Evolutionary conservation across 2,888 invertebrate genomes (phyloP).

Genomic region (Cantharis nigra): DNA sequence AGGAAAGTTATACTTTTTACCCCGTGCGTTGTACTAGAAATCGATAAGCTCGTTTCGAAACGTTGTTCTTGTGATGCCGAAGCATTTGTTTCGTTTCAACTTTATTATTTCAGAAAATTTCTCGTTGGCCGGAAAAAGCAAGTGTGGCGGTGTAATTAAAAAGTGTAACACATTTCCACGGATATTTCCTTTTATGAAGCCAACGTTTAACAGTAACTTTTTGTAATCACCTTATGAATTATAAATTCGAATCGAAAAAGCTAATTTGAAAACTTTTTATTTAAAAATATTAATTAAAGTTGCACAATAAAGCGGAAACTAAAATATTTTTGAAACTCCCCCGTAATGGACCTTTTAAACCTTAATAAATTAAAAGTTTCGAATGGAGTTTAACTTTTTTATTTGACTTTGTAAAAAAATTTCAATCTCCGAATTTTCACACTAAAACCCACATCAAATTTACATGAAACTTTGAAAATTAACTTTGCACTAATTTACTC

Average conservation of each 20-base stretch:
- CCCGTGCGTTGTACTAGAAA: not conserved
- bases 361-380: not conserved
- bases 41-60: not conserved
- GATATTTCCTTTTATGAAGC: not conserved
- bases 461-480: not conserved
- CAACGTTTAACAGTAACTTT: not conserved
- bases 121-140: not conserved
- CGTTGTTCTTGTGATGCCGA: not conserved
- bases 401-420: not conserved
- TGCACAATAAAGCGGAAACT: not conserved
- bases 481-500: not conserved
- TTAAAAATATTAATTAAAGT: not conserved
- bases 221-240: not conserved
- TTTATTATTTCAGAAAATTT: not conserved
- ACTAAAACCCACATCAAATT: not conserved
- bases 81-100: not conserved
- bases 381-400: not conserved
- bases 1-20: not conserved
- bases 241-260: not conserved
- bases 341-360: not conserved
- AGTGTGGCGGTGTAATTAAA: not conserved
- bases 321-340: not conserved
- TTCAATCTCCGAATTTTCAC: not conserved
- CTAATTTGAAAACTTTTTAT: not conserved
- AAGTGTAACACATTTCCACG: not conserved